Evolutionary conservation across 2,888 invertebrate genomes (phyloP).

Genomic region (Melanostoma mellinum): DNA sequence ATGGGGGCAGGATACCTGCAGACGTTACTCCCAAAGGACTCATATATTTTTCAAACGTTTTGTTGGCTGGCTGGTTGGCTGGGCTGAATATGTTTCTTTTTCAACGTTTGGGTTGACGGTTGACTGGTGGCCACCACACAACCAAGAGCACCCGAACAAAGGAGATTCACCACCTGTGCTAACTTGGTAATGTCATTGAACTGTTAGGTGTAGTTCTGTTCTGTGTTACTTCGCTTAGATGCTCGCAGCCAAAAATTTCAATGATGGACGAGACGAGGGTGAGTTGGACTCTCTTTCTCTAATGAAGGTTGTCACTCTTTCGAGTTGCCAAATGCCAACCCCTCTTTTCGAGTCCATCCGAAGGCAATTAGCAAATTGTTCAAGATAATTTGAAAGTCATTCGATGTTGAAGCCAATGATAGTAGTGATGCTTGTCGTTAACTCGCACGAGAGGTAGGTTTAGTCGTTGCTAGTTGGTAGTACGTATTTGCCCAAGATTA

Average conservation of each 20-base stretch:
- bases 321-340: conserved; percentile 19
- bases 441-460: too few species aligned
- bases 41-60: conserved; percentile 72
- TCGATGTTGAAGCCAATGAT: background rate
- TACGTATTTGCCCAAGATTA: too few species aligned
- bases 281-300: conserved; percentile 6
- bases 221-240: conserved; percentile 44
- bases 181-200: conserved; percentile 63
- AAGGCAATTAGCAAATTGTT: conserved; percentile 50
- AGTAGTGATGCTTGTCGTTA: conserved; percentile 13
- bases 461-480: too few species aligned
- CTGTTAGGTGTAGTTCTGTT: conserved; percentile 27
- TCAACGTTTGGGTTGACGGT: conserved; percentile 58
- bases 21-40: conserved; percentile 72
- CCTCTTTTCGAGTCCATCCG: conserved; percentile 39
- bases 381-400: conserved; percentile 32
- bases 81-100: conserved; percentile 39
- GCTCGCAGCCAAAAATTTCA: conserved; percentile 46
- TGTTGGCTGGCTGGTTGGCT: conserved; percentile 57
- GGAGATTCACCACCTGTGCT: conserved; percentile 62
- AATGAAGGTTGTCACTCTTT: conserved; percentile 57
- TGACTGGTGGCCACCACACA: conserved; percentile 69
- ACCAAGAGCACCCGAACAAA: conserved; percentile 45
- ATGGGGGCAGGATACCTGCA: conserved; percentile 70
- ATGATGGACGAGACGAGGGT: background rate